Evolutionary conservation across 2,113 vertebrate genomes (phyloP).

Genomic region (Indri indri): DNA sequence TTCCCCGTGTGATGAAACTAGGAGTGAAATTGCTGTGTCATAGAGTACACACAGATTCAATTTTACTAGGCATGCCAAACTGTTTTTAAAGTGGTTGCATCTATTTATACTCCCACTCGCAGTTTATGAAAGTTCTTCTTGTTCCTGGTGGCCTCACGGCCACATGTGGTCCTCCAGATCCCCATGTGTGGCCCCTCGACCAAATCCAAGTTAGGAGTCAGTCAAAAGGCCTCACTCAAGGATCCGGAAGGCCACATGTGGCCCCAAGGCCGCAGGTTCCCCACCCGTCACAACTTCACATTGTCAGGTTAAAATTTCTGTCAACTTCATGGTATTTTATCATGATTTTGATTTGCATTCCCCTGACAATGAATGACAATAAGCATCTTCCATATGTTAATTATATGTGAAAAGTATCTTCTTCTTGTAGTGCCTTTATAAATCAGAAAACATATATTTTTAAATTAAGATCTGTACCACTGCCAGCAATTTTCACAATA

Average conservation of each 20-base stretch:
- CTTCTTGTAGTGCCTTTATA: not conserved
- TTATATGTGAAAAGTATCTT: not conserved
- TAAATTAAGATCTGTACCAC: not conserved
- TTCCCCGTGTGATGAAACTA: not conserved
- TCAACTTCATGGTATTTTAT: not conserved
- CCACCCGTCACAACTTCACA: not conserved
- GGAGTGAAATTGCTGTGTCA: not conserved
- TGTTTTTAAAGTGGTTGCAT: not conserved
- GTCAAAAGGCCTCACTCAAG: too few species aligned
- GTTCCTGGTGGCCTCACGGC: too few species aligned
- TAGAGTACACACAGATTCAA: not conserved
- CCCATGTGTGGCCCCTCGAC: not conserved
- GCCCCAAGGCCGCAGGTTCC: not conserved
- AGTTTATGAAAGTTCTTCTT: not conserved
- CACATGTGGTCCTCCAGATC: not conserved
- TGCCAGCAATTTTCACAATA: not conserved
- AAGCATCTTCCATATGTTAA: not conserved
- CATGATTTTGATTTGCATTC: constrained; percentile 9
- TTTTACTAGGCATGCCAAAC: not conserved
- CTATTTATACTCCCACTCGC: not conserved
- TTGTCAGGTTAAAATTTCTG: not conserved
- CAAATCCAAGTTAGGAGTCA: too few species aligned
- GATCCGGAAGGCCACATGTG: too few species aligned
- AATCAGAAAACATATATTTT: constrained; percentile 6
- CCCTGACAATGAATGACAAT: constrained; percentile 22